Base-by-base conservation (phyloP, 2,888 invertebrate genomes). In the Netelia fuscicornis region DNA sequence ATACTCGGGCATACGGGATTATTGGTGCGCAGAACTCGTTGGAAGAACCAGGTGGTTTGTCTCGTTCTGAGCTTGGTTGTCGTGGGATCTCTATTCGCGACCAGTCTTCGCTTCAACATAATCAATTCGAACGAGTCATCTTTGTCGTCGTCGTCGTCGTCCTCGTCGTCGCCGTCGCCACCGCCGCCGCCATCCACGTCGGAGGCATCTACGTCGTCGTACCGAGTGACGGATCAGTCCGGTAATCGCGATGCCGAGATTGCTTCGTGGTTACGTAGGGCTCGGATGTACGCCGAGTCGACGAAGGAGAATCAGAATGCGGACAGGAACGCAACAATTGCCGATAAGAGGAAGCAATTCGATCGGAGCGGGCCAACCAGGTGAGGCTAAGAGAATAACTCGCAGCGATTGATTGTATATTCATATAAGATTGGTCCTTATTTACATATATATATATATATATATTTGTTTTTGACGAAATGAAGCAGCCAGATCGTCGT, bases 401-500 rank as follows among this genome's bases (percentile, higher is more conserved):
- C 8, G 13, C 9, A 9, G 1, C 13, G 13, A 6, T 6, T 37
- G 6, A 37, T 6, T 6, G 37, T 0, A 5, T 37, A 37, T 37
- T 5, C 37, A 37, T 37, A 6, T 37, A 30, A 30, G 30, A 20
- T 20, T 20, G 20, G 20, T 20, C 20, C 20, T 20, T 20, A 20
- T 20, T 20, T 20, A 30, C 30, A 3, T 3, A 30, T 3, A 30
- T 30, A 30, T 30, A 30, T 30, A 30, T 30, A 30, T 30, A 30
- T 30, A 25, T 25, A 25, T 25, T 25, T 25, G 0, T 30, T 20
- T 20, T 56, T 20, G 2, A 30, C 48, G 25, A 58, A 42, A 78
- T 71, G 9, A 13, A 71, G 30, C 64, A 92, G 92, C 79, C 89
- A 89, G 84, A 90, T 93, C 89, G 81, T 96, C 77, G 95, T 97